Percentiles rank a stretch among this genome's conserved stretches.
phyloP scores from a whole-genome alignment of 2,113 vertebrate genomes.

The Psittacula cyanocephala region DNA sequence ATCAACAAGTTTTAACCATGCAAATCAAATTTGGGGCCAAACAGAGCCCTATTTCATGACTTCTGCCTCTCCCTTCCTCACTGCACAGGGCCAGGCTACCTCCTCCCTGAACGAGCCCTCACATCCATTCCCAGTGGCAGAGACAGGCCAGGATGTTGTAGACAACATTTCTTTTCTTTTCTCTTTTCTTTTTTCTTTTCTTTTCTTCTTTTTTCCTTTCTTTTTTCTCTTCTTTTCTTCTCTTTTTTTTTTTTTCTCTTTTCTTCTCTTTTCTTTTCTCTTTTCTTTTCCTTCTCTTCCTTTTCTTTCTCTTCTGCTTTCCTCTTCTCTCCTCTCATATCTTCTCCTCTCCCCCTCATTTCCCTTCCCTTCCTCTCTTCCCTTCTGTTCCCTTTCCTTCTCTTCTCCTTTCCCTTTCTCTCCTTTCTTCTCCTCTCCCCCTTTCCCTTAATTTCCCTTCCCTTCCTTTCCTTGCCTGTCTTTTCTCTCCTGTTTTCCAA shows the following conservation, averaged over 20 bases:
- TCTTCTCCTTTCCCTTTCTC: not conserved
- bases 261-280: too few species aligned
- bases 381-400: not conserved
- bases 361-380: not conserved
- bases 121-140: not conserved
- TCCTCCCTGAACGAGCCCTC: not conserved
- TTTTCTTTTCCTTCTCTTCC: too few species aligned
- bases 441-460: not conserved
- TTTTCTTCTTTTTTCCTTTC: too few species aligned
- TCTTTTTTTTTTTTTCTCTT: rapidly evolving
- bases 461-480: too few species aligned
- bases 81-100: not conserved
- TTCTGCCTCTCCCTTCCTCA: not conserved
- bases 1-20: constrained; percentile 52
- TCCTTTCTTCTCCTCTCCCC: not conserved
- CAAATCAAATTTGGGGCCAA: constrained; percentile 8
- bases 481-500: not conserved
- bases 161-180: not conserved
- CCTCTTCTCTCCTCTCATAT: not conserved
- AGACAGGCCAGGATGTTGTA: not conserved
- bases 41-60: constrained; percentile 26
- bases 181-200: too few species aligned
- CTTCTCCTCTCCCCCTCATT: not conserved
- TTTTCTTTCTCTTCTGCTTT: not conserved
- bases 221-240: too few species aligned